Conservation (phyloP, 2,113 vertebrate species). For the Erpornis zantholeuca region DNA sequence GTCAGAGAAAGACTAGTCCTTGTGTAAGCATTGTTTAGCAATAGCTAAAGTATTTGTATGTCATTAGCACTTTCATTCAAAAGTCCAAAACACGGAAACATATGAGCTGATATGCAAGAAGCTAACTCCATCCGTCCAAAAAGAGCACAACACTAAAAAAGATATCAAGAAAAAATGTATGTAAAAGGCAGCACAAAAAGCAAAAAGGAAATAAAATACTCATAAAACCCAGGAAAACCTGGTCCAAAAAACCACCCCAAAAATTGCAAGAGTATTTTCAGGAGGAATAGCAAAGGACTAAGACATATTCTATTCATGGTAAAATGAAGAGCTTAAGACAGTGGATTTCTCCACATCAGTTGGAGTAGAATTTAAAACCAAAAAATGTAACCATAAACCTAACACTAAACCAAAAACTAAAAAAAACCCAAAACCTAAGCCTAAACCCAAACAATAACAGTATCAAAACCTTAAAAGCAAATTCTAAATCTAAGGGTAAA, state of each 20-base stretch:
- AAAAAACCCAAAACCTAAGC: too few relatives aligned
- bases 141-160: too few relatives aligned
- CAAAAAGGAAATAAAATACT: not conserved
- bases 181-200: not conserved
- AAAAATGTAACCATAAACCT: too few relatives aligned
- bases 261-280: not conserved
- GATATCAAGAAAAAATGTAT: not conserved
- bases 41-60: not conserved
- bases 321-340: too few relatives aligned
- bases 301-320: too few relatives aligned
- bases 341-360: too few relatives aligned
- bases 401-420: too few relatives aligned
- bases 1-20: not conserved
- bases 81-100: not conserved
- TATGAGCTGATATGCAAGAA: not conserved
- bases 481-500: too few relatives aligned
- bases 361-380: too few relatives aligned
- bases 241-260: accelerated
- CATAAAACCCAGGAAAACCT: not conserved
- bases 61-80: not conserved
- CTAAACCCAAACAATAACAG: too few relatives aligned
- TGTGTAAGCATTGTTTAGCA: not conserved
- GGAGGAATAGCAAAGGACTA: not conserved
- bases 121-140: not conserved
- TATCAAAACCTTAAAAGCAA: too few relatives aligned